Base-by-base conservation (phyloP, 2,888 invertebrate genomes). In the Chymomyza procnemis region DNA sequence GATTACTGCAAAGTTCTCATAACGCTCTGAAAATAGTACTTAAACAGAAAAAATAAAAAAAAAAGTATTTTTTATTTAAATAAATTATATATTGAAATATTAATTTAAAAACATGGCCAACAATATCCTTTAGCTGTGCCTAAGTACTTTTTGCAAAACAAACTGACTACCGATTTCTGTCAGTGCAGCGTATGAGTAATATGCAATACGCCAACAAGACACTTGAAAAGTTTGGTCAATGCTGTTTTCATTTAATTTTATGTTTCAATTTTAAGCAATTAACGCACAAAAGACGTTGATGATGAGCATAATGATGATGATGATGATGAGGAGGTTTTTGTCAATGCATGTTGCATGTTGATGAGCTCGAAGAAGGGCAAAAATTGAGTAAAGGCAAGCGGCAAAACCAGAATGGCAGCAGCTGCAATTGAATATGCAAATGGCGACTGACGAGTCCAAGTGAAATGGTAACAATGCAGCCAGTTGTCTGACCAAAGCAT, bases 241-340 rank as follows among this genome's bases (percentile, higher is more conserved):
- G 72, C 73, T 83, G 88, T 85, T 88, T 85, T 85, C 81, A 79
- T 87, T 85, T 84, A 86, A 87, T 85, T 84, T 86, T 72, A 76
- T 87, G 78, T 83, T 83, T 85, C 76, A 71, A 85, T 83, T 83
- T 83, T 87, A 83, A 71, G 87, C 83, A 87, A 83, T 83, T 87
- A 83, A 83, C 87, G 78, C 66, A 71, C 65, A 73, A 71, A 80
- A 83, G 61, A 64, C 72, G 57, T 48, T 56, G 30, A 56, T 56
- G 57, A 52, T 56, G 30, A 56, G 50, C 34, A 41, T 41, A 12
- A 41, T 41, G 34, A 41, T 41, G 34, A 41, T 5, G 2, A 34
- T 12, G 34, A 41, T 12, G 2, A 14, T 41, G 12, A 41, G 30
- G 30, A 30, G 34, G 6, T 26, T 26, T 26, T 41, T 41, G 34